A percentile compares a stretch with the other conserved stretches of the same genome.
These are phyloP conservation scores for Caenorhabditis sinica DNA, from an alignment of 2,888 invertebrate genomes.

Conservation along the genomic window DNA sequence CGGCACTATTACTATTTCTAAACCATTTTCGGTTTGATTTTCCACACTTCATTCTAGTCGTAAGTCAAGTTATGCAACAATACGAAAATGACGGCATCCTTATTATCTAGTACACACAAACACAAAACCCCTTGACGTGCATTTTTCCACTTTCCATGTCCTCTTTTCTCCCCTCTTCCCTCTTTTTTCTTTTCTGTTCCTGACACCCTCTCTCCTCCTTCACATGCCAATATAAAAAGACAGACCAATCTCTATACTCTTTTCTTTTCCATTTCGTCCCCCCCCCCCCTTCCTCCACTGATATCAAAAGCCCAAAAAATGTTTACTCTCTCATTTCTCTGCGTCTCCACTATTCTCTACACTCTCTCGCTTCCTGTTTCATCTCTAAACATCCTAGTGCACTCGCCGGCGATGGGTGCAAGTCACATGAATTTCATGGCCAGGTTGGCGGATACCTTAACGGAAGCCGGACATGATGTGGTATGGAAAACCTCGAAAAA, in stretches of 20 bases:
- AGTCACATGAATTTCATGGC: constrained; percentile 67
- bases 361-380: no score
- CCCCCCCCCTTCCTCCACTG: no score
- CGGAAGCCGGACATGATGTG: constrained; percentile 63
- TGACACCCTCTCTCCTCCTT: not conserved
- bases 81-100: not conserved
- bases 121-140: not conserved
- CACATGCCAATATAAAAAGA: not conserved
- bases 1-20: no score
- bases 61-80: not conserved
- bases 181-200: no score
- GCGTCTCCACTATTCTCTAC: not conserved
- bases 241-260: not conserved
- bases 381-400: constrained; percentile 55
- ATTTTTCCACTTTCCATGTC: not conserved
- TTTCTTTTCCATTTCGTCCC: no score
- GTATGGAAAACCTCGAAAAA: not conserved
- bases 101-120: not conserved
- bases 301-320: not conserved
- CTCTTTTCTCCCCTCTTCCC: not conserved
- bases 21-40: no score
- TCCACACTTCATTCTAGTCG: no score
- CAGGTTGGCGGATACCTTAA: constrained; percentile 58
- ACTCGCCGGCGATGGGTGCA: constrained; percentile 50
- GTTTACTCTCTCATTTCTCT: not conserved